Percentiles rank a stretch among this genome's conserved stretches.
These are phyloP conservation scores for Synanthedon formicaeformis DNA, from an alignment of 2,888 invertebrate genomes.

Conservation along the genomic window DNA sequence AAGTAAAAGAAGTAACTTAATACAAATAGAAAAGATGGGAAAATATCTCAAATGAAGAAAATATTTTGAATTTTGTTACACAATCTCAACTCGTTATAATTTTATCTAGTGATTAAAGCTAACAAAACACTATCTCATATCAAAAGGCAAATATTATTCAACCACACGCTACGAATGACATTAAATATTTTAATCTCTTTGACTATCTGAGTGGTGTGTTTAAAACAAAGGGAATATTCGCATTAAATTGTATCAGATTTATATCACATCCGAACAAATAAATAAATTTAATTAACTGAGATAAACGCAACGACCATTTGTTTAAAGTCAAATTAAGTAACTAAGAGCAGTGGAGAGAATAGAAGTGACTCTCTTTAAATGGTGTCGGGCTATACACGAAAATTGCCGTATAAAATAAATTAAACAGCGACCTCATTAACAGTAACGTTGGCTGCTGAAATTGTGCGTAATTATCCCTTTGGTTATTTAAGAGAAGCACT, in stretches of 20 bases:
- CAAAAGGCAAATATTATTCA: no score
- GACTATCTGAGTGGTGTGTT: no score
- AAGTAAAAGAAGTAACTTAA: no score
- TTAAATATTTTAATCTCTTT: no score
- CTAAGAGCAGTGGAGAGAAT: slow-evolving; percentile 5
- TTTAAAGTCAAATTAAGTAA: not conserved
- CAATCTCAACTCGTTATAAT: no score
- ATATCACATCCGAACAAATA: not conserved
- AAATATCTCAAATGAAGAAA: no score
- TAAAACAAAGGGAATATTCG: not conserved
- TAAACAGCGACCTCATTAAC: slow-evolving; percentile 31
- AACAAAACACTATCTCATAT: no score
- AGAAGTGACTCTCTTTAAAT: slow-evolving; percentile 3
- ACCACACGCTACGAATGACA: no score
- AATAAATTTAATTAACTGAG: not conserved
- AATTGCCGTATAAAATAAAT: slow-evolving; percentile 35
- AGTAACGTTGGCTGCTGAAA: slow-evolving; percentile 17
- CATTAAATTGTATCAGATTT: not conserved
- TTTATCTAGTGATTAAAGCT: no score
- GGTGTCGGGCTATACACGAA: slow-evolving; percentile 17
- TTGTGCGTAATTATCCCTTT: slow-evolving; percentile 27
- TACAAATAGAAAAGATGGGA: no score
- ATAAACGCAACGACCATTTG: not conserved
- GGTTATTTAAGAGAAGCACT: slow-evolving; percentile 28
- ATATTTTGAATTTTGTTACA: no score